A percentile compares a stretch with the other conserved stretches of the same genome.
phyloP scores from a whole-genome alignment of 2,113 vertebrate genomes.

The Hyperopisus bebe region DNA sequence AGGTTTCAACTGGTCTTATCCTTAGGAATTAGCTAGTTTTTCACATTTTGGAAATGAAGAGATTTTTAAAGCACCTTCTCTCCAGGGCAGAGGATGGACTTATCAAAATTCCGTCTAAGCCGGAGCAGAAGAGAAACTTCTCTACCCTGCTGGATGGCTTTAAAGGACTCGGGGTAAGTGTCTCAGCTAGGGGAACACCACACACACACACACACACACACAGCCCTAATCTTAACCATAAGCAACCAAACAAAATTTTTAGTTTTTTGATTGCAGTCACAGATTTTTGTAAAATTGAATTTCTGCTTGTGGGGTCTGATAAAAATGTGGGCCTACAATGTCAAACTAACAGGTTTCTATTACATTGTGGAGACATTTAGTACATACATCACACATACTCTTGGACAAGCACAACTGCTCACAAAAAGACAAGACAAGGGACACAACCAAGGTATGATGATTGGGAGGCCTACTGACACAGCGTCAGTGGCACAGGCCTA shows the following conservation, averaged over 20 bases:
- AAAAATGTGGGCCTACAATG: not conserved
- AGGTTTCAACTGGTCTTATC: not conserved
- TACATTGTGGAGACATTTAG: not conserved
- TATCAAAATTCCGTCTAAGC: constrained; percentile 30
- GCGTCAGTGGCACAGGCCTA: not conserved
- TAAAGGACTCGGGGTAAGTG: constrained; percentile 44
- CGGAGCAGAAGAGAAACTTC: not conserved
- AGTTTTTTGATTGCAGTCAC: not conserved
- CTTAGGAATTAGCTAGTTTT: not conserved
- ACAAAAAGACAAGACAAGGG: not conserved
- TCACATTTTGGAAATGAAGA: not conserved
- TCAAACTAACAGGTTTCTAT: not conserved
- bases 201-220: not conserved
- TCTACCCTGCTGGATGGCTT: constrained; percentile 31
- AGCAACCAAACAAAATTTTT: not conserved
- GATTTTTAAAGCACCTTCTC: not conserved
- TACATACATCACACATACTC: not conserved
- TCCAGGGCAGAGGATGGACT: constrained; percentile 50
- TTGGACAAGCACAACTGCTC: not conserved
- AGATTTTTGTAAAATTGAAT: not conserved
- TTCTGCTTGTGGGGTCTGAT: not conserved
- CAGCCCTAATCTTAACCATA: not conserved
- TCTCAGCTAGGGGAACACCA: not conserved
- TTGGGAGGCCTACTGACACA: not conserved
- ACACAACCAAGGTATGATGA: not conserved